Conservation (phyloP, 2,113 vertebrate genomes). For the Seriola rivoliana region DNA sequence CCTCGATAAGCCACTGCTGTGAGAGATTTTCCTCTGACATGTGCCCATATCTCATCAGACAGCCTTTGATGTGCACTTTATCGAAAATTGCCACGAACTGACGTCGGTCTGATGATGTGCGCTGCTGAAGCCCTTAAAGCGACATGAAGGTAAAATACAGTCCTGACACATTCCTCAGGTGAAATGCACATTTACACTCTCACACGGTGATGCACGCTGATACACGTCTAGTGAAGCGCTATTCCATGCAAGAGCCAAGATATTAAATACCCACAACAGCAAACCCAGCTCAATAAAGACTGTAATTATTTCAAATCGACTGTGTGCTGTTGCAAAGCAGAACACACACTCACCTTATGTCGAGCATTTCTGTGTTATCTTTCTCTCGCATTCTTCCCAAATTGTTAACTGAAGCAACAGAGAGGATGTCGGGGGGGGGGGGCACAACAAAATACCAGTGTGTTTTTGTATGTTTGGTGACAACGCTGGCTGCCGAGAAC, state of each 20-base stretch:
- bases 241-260: neutral
- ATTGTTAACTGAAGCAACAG: constrained; percentile 16
- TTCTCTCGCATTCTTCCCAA: constrained; percentile 26
- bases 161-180: neutral
- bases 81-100: constrained; percentile 43
- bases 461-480: constrained; percentile 34
- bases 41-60: constrained; percentile 58
- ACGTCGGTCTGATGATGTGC: constrained; percentile 20
- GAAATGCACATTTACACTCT: neutral
- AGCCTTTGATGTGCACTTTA: constrained; percentile 50
- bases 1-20: constrained; percentile 54
- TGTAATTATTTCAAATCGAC: constrained; percentile 45
- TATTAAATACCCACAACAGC: constrained; percentile 8
- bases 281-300: constrained; percentile 11
- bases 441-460: constrained; percentile 25
- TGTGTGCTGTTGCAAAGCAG: constrained; percentile 5
- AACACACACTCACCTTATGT: constrained; percentile 18
- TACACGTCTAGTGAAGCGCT: neutral
- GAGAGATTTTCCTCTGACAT: constrained; percentile 54
- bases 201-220: neutral
- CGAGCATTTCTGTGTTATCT: constrained; percentile 17
- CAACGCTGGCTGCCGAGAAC: constrained; percentile 38
- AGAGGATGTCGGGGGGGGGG: constrained; percentile 31
- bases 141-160: constrained; percentile 10
- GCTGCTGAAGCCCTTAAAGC: constrained; percentile 1